phyloP scores from a whole-genome alignment of 2,113 vertebrate species.

The Oncorhynchus tshawytscha region DNA sequence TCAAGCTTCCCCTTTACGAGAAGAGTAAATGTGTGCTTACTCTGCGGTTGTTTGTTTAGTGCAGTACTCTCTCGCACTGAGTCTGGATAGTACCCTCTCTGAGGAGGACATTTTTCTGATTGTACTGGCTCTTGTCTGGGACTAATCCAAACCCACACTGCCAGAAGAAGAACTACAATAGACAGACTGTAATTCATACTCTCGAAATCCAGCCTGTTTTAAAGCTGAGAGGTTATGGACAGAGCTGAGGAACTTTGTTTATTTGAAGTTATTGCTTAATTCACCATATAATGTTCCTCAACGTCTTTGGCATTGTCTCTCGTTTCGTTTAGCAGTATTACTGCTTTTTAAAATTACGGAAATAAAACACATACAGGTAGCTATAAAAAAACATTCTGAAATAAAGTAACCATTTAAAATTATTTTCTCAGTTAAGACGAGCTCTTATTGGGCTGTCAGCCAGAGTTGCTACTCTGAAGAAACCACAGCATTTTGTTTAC shows the following conservation, averaged over 20 bases:
- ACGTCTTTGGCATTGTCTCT: not conserved
- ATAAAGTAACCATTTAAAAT: not conserved
- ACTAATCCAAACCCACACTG: slow-evolving; percentile 62
- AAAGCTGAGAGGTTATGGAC: slow-evolving; percentile 49
- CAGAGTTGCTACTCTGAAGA: slow-evolving; percentile 41
- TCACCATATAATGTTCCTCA: slow-evolving; percentile 24
- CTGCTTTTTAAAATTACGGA: not conserved
- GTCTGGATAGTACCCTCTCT: slow-evolving; percentile 39
- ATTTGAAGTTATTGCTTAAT: slow-evolving; percentile 35
- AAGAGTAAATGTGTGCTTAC: not conserved
- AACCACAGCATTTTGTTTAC: not conserved
- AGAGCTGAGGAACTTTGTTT: slow-evolving; percentile 36
- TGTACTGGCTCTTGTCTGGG: slow-evolving; percentile 62
- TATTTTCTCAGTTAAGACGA: not conserved
- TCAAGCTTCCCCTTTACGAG: not conserved
- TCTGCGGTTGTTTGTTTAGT: not conserved
- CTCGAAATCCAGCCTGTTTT: slow-evolving; percentile 48
- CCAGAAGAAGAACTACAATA: slow-evolving; percentile 53
- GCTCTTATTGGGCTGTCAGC: not conserved
- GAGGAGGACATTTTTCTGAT: slow-evolving; percentile 61
- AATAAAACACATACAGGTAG: not conserved
- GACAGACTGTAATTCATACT: slow-evolving; percentile 54
- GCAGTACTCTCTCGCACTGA: slow-evolving; percentile 19
- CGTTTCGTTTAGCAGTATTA: not conserved
- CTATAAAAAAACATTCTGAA: not conserved